phyloP scores from a whole-genome alignment of 2,888 invertebrate species.

The Drosophila ezoana region DNA sequence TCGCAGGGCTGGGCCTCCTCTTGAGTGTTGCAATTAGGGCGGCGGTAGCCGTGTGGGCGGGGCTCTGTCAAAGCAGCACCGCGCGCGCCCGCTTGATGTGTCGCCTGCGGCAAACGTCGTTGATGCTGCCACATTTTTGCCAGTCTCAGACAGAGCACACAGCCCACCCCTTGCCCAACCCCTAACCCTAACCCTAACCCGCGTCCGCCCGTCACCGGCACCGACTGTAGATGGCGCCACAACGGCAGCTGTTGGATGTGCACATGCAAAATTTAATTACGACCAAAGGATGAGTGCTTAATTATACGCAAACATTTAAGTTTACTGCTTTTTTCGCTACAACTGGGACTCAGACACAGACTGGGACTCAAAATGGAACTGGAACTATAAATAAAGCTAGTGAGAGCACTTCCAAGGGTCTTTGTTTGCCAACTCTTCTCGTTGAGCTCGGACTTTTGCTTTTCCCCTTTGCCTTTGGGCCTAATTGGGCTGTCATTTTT shows the following conservation, averaged over 20 bases:
- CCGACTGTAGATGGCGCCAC: slow-evolving; percentile 1
- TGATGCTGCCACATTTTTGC: slow-evolving; percentile 39
- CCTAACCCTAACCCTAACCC: not conserved
- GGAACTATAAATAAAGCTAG: slow-evolving; percentile 32
- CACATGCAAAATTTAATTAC: slow-evolving; percentile 85
- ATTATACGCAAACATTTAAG: slow-evolving; percentile 85
- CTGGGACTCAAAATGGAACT: slow-evolving; percentile 11
- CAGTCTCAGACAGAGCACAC: slow-evolving; percentile 33
- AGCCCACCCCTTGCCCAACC: not conserved
- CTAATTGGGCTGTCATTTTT: slow-evolving; percentile 54
- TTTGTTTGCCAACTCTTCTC: slow-evolving; percentile 35
- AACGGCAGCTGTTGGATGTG: slow-evolving; percentile 77
- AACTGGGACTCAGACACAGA: slow-evolving; percentile 4
- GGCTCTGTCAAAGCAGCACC: slow-evolving; percentile 39
- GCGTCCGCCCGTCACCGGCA: not conserved
- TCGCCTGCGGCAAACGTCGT: slow-evolving; percentile 42
- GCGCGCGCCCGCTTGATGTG: slow-evolving; percentile 11
- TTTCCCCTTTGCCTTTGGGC: slow-evolving; percentile 38
- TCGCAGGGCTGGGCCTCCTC: slow-evolving; percentile 49
- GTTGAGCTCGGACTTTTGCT: slow-evolving; percentile 47
- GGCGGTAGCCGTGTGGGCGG: slow-evolving; percentile 53
- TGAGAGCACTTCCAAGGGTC: slow-evolving; percentile 2
- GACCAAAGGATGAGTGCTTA: slow-evolving; percentile 85
- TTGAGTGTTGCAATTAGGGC: slow-evolving; percentile 75
- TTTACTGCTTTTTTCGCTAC: slow-evolving; percentile 75